A percentile compares a stretch with the other conserved stretches of the same genome.
phyloP scores from a whole-genome alignment of 2,113 vertebrate species.

The Azemiops feae region DNA sequence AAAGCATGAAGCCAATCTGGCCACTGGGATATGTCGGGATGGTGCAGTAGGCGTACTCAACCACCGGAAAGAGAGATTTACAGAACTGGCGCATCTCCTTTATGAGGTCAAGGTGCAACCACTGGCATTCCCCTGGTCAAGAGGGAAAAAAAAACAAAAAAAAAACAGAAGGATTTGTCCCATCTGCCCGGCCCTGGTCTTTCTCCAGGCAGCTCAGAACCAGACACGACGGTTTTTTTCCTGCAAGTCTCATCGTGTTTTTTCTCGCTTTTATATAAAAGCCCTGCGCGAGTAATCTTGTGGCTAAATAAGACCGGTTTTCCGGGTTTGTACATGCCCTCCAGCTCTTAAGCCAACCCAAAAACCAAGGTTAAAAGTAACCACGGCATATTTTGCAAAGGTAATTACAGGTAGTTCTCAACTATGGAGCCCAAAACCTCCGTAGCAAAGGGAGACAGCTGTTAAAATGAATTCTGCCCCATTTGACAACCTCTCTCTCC shows the following conservation, averaged over 20 bases:
- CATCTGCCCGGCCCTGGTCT: background rate
- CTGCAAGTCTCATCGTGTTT: background rate
- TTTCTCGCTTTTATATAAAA: background rate
- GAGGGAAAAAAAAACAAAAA: background rate
- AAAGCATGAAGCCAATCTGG: slow-evolving; percentile 99
- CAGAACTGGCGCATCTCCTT: slow-evolving; percentile 97
- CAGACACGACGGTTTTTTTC: background rate
- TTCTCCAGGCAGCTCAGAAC: background rate
- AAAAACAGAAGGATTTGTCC: background rate
- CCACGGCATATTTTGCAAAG: background rate
- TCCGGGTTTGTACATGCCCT: background rate
- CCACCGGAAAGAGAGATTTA: slow-evolving; percentile 92
- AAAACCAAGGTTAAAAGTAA: background rate
- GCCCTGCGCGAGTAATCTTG: accelerated
- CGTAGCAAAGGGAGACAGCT: accelerated
- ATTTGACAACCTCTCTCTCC: too few relatives aligned
- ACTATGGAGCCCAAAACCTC: background rate
- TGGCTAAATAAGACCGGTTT: background rate
- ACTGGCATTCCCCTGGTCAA: slow-evolving; percentile 90
- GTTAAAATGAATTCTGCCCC: background rate
- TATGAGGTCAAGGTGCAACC: slow-evolving; percentile 97
- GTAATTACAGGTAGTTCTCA: background rate
- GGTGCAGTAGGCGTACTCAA: slow-evolving; percentile 93
- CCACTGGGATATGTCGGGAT: slow-evolving; percentile 97
- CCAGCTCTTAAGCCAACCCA: background rate